These are phyloP conservation scores for Trematomus bernacchii DNA, from an alignment of 2,797 vertebrate species.

Conservation along the genomic window DNA sequence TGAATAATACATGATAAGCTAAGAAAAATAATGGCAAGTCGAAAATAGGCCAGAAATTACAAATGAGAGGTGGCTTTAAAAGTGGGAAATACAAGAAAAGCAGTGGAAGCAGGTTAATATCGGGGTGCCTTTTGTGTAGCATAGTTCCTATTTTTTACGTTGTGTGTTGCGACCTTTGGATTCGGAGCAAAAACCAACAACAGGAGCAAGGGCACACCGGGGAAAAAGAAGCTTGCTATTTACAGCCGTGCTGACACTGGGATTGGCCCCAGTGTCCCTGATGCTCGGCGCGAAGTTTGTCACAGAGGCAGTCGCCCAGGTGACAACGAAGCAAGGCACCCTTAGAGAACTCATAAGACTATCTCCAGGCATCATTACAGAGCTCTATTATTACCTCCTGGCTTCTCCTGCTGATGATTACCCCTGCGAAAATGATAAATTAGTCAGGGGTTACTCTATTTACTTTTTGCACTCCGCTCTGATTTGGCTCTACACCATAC, in stretches of 20 bases:
- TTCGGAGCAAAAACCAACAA: constrained; percentile 49
- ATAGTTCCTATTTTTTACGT: constrained; percentile 8
- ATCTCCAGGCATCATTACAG: constrained; percentile 21
- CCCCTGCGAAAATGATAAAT: constrained; percentile 27
- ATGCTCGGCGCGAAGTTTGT: constrained; percentile 53
- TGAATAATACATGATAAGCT: constrained; percentile 75
- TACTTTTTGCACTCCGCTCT: constrained; percentile 25
- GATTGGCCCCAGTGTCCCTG: constrained; percentile 56
- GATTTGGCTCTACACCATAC: constrained; percentile 26
- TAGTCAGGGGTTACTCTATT: constrained; percentile 28
- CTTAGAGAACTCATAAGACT: constrained; percentile 42
- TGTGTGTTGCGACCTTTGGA: constrained; percentile 46
- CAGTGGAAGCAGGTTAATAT: constrained; percentile 59
- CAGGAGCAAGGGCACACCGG: constrained; percentile 36
- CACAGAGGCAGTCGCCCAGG: constrained; percentile 68
- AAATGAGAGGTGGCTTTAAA: constrained; percentile 53
- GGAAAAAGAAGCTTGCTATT: constrained; percentile 58
- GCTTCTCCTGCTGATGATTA: constrained; percentile 12
- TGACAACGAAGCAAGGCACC: constrained; percentile 50
- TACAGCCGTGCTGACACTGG: constrained; percentile 51
- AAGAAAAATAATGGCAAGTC: constrained; percentile 50
- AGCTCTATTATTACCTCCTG: not conserved
- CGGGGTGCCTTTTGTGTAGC: constrained; percentile 30
- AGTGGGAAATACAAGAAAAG: constrained; percentile 2
- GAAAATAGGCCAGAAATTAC: constrained; percentile 62